Evolutionary conservation across 2,113 vertebrate genomes (phyloP), one percentile per base, ranked within the genome.

Genomic region (Ibidorhyncha struthersii): DNA sequence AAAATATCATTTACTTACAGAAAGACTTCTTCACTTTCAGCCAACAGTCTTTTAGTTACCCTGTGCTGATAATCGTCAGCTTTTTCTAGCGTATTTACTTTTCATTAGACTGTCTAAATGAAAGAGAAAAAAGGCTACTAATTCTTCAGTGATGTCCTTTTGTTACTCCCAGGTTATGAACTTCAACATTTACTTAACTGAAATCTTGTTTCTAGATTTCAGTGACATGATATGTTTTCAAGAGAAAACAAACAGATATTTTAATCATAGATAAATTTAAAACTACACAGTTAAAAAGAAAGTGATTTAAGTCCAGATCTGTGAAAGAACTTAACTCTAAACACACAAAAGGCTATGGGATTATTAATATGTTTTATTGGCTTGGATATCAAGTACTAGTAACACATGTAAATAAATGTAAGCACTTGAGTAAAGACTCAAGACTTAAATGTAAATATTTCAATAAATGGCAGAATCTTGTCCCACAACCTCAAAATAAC

Each of bases 51-150:
- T 93, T 92, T 67, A 67, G 38, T 56, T 25, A 89, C 12, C 5
- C 14, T 89, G 7, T 47, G 27, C 19, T 81, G 41, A 30, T 40
- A 86, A 49, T 82, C 66, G 88, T 85, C 23, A 59, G 5, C 7
- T 78, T 14, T 91, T 91, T 50, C 22, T 65, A 61, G 21, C 4
- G 29, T 79, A 69, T 91, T 92, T 88, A 45, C 34, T 90, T 95
- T 82, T 61, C 34, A 79, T 87, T 69, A 79, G 32, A 10, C 6
- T 80, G 55, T 69, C 36, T 23, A 79, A 90, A 93, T 12, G 20
- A 83, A 93, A 53, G 32, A 63, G 9, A 26, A 80, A 61, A 50
- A 70, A 41, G 32, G 10, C 23, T 59, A 38, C 4, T 20, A 58
- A 77, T 70, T 77, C 16, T 41, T 74, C 41, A 45, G 19, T 66